Percentiles rank a stretch among this genome's conserved stretches.
Conservation (phyloP, 2,888 invertebrate genomes). For the Hyalella azteca region DNA sequence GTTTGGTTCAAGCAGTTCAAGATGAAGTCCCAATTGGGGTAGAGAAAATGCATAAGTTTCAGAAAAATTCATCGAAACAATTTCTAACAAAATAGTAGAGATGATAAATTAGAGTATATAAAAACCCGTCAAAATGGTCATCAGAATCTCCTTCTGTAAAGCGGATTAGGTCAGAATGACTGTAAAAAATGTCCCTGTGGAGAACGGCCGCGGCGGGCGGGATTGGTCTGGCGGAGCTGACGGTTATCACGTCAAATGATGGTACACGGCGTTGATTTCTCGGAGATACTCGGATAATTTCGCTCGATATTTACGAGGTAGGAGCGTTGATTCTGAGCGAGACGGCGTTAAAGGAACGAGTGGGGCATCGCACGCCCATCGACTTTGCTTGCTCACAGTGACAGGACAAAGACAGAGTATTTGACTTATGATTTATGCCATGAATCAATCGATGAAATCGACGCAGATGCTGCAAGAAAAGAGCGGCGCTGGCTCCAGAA, state of each 20-base stretch:
- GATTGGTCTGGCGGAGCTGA: neutral
- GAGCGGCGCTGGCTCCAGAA: no score
- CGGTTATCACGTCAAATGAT: conserved; percentile 30
- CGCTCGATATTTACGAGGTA: conserved; percentile 13
- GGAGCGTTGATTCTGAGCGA: conserved; percentile 17
- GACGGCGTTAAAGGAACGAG: neutral
- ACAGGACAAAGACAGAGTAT: neutral
- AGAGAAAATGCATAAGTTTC: neutral
- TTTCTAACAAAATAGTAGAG: neutral
- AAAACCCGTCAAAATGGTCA: neutral
- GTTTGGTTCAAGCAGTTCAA: no score
- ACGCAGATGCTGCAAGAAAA: no score
- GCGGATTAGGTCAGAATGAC: neutral
- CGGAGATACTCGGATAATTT: conserved; percentile 32
- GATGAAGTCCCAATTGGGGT: no score
- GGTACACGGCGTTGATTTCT: conserved; percentile 10
- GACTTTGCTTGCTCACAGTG: conserved; percentile 9
- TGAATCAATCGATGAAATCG: conserved; percentile 4
- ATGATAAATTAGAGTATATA: neutral
- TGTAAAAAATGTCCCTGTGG: neutral
- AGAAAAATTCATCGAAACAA: neutral
- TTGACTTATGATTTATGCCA: neutral
- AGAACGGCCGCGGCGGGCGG: no score
- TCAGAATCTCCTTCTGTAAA: neutral
- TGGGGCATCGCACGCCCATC: no score